Evolutionary conservation across 2,113 vertebrate genomes (phyloP).

Genomic region (Plotosus lineatus): DNA sequence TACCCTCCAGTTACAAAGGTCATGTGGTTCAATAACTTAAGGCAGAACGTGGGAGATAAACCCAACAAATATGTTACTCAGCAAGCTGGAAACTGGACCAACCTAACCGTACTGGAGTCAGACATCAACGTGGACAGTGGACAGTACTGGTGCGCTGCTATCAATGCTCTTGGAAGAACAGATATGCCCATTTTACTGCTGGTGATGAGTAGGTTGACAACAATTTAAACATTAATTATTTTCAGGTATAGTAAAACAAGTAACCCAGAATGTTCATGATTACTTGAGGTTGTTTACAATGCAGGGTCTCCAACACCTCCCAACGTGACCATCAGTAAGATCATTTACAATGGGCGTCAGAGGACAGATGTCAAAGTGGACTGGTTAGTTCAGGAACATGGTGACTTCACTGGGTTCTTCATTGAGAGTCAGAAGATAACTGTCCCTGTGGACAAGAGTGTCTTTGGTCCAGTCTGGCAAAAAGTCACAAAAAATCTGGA

Average conservation of each 20-base stretch:
- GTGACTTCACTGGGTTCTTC: slow-evolving; percentile 81
- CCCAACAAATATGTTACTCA: slow-evolving; percentile 75
- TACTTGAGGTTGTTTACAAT: neutral
- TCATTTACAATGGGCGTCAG: slow-evolving; percentile 71
- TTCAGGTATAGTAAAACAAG: neutral
- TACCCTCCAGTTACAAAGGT: slow-evolving; percentile 63
- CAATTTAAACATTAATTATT: neutral
- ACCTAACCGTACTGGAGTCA: slow-evolving; percentile 73
- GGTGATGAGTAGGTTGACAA: slow-evolving; percentile 77
- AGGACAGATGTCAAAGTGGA: slow-evolving; percentile 82
- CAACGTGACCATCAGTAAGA: slow-evolving; percentile 81
- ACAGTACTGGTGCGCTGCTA: slow-evolving; percentile 79
- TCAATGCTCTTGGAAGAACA: slow-evolving; percentile 80
- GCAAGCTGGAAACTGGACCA: slow-evolving; percentile 70
- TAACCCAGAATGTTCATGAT: neutral
- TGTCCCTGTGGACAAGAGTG: slow-evolving; percentile 2
- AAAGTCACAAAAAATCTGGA: slow-evolving; percentile 68
- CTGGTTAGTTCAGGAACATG: slow-evolving; percentile 70
- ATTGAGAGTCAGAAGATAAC: slow-evolving; percentile 73
- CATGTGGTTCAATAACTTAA: slow-evolving; percentile 80
- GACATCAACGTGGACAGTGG: slow-evolving; percentile 76
- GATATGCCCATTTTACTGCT: slow-evolving; percentile 74
- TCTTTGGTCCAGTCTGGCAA: slow-evolving; percentile 68
- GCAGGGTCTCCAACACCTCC: slow-evolving; percentile 84
- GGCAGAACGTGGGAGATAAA: slow-evolving; percentile 59